Conservation (phyloP, 2,888 invertebrate genomes). For the Glyphotaelius pellucidus region DNA sequence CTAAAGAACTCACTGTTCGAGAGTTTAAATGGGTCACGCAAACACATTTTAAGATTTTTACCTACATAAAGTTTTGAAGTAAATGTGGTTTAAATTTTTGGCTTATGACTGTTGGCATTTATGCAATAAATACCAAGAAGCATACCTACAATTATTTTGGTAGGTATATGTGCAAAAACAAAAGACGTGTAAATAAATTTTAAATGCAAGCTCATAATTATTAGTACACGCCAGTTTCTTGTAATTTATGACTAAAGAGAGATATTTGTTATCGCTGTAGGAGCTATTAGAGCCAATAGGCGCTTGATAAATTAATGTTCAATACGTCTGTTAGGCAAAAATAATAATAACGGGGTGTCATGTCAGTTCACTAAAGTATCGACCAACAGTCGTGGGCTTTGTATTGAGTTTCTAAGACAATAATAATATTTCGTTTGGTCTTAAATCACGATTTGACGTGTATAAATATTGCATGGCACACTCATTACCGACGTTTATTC, state of each 20-base stretch:
- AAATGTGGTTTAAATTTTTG: background rate
- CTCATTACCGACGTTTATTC: background rate
- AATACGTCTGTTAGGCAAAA: slow-evolving; percentile 5
- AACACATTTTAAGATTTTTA: background rate
- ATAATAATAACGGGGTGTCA: slow-evolving; percentile 9
- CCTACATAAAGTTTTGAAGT: background rate
- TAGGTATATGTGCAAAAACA: background rate
- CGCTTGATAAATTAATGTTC: slow-evolving; percentile 10
- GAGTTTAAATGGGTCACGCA: background rate
- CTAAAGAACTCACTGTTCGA: background rate
- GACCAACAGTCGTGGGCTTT: background rate
- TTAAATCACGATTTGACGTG: slow-evolving; percentile 14
- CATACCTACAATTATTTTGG: background rate
- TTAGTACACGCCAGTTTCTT: background rate
- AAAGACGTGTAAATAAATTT: background rate
- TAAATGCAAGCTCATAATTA: background rate
- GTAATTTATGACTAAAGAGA: slow-evolving; percentile 5
- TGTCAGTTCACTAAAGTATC: slow-evolving; percentile 11
- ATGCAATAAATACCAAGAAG: background rate
- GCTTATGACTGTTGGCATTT: background rate
- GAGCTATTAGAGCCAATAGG: background rate
- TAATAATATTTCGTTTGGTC: slow-evolving; percentile 1
- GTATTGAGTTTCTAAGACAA: background rate
- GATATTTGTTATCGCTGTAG: background rate
- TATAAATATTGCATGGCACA: background rate